These are phyloP conservation scores for Drosophila obscura DNA, from an alignment of 1,140 invertebrate genomes.

Conservation along the genomic window DNA sequence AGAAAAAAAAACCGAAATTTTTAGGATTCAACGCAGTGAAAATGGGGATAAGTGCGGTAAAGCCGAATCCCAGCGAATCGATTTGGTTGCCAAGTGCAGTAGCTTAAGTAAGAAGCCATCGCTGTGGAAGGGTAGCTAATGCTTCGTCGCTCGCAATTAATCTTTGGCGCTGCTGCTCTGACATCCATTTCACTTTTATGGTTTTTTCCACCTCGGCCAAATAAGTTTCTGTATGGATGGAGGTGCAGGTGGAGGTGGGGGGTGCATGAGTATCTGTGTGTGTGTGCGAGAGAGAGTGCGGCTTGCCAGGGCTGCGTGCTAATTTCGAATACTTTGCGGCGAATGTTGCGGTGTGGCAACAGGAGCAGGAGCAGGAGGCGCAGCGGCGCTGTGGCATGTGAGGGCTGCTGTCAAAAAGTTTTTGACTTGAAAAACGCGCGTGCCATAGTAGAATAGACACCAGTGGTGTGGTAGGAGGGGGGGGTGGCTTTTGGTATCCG, in stretches of 20 bases:
- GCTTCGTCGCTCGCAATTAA: too few species aligned
- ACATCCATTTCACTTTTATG: constrained; percentile 55
- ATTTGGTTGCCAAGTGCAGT: too few species aligned
- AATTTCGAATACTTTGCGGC: constrained; percentile 67
- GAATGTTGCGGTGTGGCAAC: constrained; percentile 12
- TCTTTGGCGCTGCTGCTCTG: background rate
- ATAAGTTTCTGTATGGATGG: constrained; percentile 26
- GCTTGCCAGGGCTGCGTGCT: constrained; percentile 46
- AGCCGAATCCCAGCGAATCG: too few species aligned
- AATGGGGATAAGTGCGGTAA: too few species aligned
- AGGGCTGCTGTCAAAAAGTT: constrained; percentile 48
- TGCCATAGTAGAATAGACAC: background rate
- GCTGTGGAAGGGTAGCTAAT: too few species aligned
- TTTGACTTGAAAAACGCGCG: constrained; percentile 26
- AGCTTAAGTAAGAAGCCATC: too few species aligned
- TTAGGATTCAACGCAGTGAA: too few species aligned
- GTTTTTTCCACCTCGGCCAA: constrained; percentile 40
- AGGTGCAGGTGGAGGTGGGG: background rate
- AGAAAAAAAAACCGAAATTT: too few species aligned
- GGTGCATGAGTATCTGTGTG: background rate
- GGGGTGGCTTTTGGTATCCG: too few species aligned
- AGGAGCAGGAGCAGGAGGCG: too few species aligned
- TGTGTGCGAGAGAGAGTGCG: constrained; percentile 10
- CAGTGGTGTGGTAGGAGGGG: too few species aligned
- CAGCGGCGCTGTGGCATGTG: constrained; percentile 1